phyloP scores from a whole-genome alignment of 2,888 invertebrate genomes.

The Augiades crinisus region DNA sequence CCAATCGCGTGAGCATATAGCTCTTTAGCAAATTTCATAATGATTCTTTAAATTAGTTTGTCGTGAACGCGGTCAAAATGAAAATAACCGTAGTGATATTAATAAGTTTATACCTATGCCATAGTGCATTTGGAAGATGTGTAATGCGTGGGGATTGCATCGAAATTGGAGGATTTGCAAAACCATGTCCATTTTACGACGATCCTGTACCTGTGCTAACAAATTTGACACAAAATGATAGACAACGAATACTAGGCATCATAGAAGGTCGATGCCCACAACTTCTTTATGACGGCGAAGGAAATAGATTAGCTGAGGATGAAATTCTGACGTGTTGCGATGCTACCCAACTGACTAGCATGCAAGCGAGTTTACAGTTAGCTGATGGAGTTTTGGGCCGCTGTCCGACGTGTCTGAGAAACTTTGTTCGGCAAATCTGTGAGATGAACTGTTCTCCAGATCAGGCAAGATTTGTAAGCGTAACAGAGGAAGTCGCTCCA shows the following conservation, averaged over 20 bases:
- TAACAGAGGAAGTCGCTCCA: slow-evolving; percentile 37
- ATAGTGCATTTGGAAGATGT: slow-evolving; percentile 50
- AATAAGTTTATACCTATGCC: slow-evolving; percentile 45
- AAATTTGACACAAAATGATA: slow-evolving; percentile 51
- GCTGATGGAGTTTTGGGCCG: slow-evolving; percentile 87
- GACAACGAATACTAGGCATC: slow-evolving; percentile 50
- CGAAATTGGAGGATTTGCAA: slow-evolving; percentile 43
- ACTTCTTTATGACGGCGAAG: slow-evolving; percentile 64
- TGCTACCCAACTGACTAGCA: slow-evolving; percentile 67
- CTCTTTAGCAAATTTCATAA: not conserved
- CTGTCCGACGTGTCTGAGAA: slow-evolving; percentile 91
- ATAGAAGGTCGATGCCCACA: slow-evolving; percentile 84
- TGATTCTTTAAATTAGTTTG: slow-evolving; percentile 1
- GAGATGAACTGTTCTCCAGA: slow-evolving; percentile 89
- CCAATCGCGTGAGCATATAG: not conserved
- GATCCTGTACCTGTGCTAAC: slow-evolving; percentile 44
- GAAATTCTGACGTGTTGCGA: slow-evolving; percentile 83
- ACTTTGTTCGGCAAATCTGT: slow-evolving; percentile 89
- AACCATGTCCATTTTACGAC: slow-evolving; percentile 47
- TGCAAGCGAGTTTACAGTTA: slow-evolving; percentile 79
- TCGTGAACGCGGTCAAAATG: slow-evolving; percentile 38
- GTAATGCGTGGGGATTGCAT: slow-evolving; percentile 56
- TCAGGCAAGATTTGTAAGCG: slow-evolving; percentile 79
- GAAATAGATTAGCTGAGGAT: slow-evolving; percentile 48
- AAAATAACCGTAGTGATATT: slow-evolving; percentile 37